Percentiles rank a stretch among this genome's conserved stretches.
Conservation (phyloP, 2,113 vertebrate species). For the Thymallus thymallus region DNA sequence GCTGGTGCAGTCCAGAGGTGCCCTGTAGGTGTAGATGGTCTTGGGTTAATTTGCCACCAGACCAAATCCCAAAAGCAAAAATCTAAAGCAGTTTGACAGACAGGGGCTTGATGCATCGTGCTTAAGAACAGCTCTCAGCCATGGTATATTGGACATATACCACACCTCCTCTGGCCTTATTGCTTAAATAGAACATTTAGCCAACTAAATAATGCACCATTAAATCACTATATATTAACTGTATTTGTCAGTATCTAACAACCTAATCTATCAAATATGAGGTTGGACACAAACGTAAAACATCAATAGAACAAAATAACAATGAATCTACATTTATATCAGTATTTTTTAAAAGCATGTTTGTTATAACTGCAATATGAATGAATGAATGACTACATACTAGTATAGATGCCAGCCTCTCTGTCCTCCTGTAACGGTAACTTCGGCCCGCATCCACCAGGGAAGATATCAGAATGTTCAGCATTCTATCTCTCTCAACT, state of each 20-base stretch:
- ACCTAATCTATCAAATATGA: no score
- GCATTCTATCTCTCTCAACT: constrained; percentile 52
- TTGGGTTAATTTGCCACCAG: constrained; percentile 59
- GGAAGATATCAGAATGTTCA: constrained; percentile 75
- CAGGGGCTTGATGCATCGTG: constrained; percentile 31
- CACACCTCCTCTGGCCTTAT: no score
- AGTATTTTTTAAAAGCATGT: background rate
- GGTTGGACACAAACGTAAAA: no score
- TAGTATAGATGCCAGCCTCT: constrained; percentile 70
- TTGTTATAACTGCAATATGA: background rate
- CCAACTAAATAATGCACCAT: no score
- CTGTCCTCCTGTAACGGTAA: constrained; percentile 69
- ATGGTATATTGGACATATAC: no score
- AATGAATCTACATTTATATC: background rate
- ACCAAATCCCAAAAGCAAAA: constrained; percentile 51
- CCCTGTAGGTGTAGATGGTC: constrained; percentile 58
- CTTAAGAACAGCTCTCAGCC: no score
- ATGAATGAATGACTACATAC: constrained; percentile 56
- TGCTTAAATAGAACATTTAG: no score
- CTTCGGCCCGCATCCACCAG: constrained; percentile 69
- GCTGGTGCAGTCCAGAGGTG: constrained; percentile 25
- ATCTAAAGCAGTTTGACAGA: constrained; percentile 44
- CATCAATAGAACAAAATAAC: background rate
- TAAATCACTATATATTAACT: no score
- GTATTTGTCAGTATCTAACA: no score